Base-by-base conservation (phyloP, 1,140 invertebrate genomes). In the Drosophila nasuta region DNA sequence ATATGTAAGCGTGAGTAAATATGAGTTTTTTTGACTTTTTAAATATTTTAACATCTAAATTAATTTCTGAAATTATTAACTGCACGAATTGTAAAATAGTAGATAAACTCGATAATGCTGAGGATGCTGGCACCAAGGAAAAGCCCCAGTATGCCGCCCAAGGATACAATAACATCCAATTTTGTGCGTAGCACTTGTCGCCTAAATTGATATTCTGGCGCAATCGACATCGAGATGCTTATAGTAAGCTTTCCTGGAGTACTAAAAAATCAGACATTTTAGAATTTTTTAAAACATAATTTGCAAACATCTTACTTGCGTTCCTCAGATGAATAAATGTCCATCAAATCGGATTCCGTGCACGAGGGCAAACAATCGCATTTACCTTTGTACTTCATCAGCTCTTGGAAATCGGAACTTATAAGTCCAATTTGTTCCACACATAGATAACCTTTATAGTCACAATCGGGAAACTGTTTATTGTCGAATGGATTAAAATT, bases 101-200 rank as follows among this genome's bases (percentile, higher is more conserved):
- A 93, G 8, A 94, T 4, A 17, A 94, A 82, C 77, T 94, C 93
- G 6, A 94, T 93, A 60, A 91, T 91, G 73, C 93, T 94, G n/a
- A 94, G 80, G 13, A 94, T 85, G 79, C 94, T 94, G 46, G 93
- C 93, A 3, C 94, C 94, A 8, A 94, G 77, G 59, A 94, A 94
- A 1, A 94, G 75, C 1, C 92, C 93, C 20, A 93, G 76, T 33
- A 93, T 93, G 1, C 94, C 93, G 6, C 93, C 93, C 77, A 94
- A 93, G 11, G 93, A 93, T 4, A 94, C 93, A 5, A 92, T 78
- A 5, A 78, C 60, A 43, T 92, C 91, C 25, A 92, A 54, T 1
- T 59, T 77, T 0, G 85, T 93, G 51, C 93, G 92, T 3, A 95
- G 92, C 0, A 94, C 93, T 65, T 94, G 93, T 6, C 94, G 92